Conservation (phyloP, 1,140 invertebrate species). For the Popillia japonica region DNA sequence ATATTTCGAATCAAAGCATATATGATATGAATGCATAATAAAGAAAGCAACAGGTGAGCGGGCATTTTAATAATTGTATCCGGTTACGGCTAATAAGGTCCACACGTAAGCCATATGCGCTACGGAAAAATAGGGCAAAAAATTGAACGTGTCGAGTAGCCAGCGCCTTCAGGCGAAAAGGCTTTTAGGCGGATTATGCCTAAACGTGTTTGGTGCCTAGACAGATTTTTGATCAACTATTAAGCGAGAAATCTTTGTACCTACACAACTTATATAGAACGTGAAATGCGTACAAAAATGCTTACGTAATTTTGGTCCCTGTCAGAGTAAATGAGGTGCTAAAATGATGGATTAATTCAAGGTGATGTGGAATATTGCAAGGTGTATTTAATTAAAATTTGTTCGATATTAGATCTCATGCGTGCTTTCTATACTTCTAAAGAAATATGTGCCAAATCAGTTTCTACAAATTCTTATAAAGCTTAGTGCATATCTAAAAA, state of each 20-base stretch:
- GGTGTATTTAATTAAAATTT: too few relatives aligned
- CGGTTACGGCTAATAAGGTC: slow-evolving; percentile 25
- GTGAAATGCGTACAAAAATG: not conserved
- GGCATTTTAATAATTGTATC: slow-evolving; percentile 34
- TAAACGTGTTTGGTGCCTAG: not conserved
- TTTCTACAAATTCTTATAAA: too few relatives aligned
- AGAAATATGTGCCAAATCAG: too few relatives aligned
- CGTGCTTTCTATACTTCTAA: too few relatives aligned
- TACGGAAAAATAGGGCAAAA: not conserved
- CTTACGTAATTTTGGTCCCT: too few relatives aligned
- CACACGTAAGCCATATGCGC: slow-evolving; percentile 5
- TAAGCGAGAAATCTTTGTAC: not conserved
- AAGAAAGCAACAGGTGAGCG: slow-evolving; percentile 28
- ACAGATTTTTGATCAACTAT: not conserved
- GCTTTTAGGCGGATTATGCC: not conserved
- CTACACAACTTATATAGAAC: not conserved
- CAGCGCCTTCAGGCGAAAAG: not conserved
- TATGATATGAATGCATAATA: not conserved
- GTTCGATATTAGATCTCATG: too few relatives aligned
- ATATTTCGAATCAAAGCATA: not conserved
- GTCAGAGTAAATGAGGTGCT: not conserved
- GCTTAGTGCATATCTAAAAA: too few relatives aligned
- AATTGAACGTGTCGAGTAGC: not conserved
- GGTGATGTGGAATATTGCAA: too few relatives aligned
- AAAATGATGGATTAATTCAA: not conserved